Evolutionary conservation across 2,113 vertebrate species (phyloP), one percentile per base, ranked within the genome.

Genomic region (Corvus cornix): DNA sequence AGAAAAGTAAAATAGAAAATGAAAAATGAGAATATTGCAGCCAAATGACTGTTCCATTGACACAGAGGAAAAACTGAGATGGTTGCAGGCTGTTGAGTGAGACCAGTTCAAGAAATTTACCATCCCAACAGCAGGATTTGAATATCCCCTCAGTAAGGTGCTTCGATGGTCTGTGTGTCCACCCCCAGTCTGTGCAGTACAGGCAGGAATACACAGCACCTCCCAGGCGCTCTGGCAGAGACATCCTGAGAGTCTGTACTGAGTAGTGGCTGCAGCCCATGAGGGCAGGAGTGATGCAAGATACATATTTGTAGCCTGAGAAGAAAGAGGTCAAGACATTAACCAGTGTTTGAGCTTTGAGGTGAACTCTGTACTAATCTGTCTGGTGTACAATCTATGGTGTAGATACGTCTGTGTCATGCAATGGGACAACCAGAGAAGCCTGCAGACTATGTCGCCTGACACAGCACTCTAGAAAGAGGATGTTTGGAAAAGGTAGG

Each of bases 131-230:
- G 49, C 13, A 68, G 27, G 33, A 64, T 68, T 67, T 86, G 64
- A 68, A 44, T 21, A n/a, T 9, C 10, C 17, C 10, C 14, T 30
- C 39, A 51, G 23, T 9, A 64, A 73, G 44, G 28, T 53, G 23
- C 43, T 41, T 1, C 0, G 0, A 6, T 18, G 49, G 33, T 35
- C 35, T 10, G 2, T 1, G 4, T 24, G 59, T 44, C 41, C 41
- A 31, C 19, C 35, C 49, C 49, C n/a, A 28, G 19, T 62, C 13
- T 59, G 69, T 82, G 55, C 64, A 21, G 16, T 8, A n/a, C 5
- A 10, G 28, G 39, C 33, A 59, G 58, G 16, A 27, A 52, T 0
- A 26, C 22, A 24, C 35, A 30, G 49, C 23, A 31, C 37, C 13
- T 41, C 44, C 35, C 20, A 30, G 12, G 46, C 0, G 0, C 21